These are phyloP conservation scores for Sacculina carcini DNA, from an alignment of 2,888 invertebrate genomes.

Conservation along the genomic window DNA sequence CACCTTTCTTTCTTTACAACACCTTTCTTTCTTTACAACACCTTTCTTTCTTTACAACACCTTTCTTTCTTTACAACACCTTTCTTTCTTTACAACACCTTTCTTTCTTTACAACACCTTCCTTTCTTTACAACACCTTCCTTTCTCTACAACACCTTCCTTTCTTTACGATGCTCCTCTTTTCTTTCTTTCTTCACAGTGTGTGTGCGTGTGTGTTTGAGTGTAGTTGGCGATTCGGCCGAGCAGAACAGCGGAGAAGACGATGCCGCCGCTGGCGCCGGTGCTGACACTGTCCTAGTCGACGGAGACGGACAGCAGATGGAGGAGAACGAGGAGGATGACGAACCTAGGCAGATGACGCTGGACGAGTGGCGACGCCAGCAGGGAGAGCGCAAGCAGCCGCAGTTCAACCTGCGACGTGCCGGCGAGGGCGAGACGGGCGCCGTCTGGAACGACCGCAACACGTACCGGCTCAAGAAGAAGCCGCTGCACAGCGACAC, in stretches of 20 bases:
- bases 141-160: too few species aligned
- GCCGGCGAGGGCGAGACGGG: constrained; percentile 80
- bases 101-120: too few species aligned
- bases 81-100: too few species aligned
- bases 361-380: constrained; percentile 85
- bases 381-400: constrained; percentile 41
- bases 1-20: too few species aligned
- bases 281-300: constrained; percentile 7
- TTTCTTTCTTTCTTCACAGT: too few species aligned
- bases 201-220: neutral
- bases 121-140: too few species aligned
- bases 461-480: constrained; percentile 49
- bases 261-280: constrained; percentile 1
- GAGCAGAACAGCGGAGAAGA: too few species aligned
- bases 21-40: too few species aligned
- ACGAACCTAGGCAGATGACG: constrained; percentile 61
- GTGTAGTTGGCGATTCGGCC: too few species aligned
- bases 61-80: too few species aligned
- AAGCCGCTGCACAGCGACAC: constrained; percentile 17
- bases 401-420: constrained; percentile 70
- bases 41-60: too few species aligned
- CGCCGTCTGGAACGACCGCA: constrained; percentile 74
- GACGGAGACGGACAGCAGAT: constrained; percentile 7
- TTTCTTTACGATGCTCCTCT: too few species aligned
- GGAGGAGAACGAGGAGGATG: constrained; percentile 25